phyloP scores from a whole-genome alignment of 1,140 invertebrate genomes.

The Zaprionus capensis region DNA sequence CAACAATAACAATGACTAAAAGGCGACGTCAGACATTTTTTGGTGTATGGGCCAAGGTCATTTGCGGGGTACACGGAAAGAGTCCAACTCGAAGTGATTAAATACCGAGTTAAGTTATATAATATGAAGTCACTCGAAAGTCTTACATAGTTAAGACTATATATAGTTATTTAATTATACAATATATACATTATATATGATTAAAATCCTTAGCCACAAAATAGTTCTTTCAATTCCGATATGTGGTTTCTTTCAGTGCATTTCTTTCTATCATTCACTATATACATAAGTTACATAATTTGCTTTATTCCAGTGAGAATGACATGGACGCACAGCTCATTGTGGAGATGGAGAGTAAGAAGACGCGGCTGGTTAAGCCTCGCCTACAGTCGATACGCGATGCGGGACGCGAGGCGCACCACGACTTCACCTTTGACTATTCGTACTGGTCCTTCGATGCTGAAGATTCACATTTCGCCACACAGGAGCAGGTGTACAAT shows the following conservation, averaged over 20 bases:
- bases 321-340: slow-evolving; percentile 93
- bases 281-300: neutral
- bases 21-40: slow-evolving; percentile 7
- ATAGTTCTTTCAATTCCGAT: neutral
- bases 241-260: neutral
- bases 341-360: slow-evolving; percentile 94
- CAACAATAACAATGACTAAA: neutral
- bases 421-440: slow-evolving; percentile 97
- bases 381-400: slow-evolving; percentile 86
- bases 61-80: slow-evolving; percentile 16
- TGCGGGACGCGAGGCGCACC: slow-evolving; percentile 88
- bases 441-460: slow-evolving; percentile 95
- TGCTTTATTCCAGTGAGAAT: slow-evolving; percentile 87
- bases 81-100: neutral
- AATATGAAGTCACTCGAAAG: no score
- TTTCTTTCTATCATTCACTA: slow-evolving; percentile 9
- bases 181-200: no score
- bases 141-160: no score
- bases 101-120: neutral
- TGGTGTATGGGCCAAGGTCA: slow-evolving; percentile 28
- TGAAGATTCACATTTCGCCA: slow-evolving; percentile 89
- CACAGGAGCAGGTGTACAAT: slow-evolving; percentile 93
- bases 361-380: slow-evolving; percentile 91
- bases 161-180: no score
- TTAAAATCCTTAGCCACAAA: neutral